Conservation (phyloP, 2,797 vertebrate genomes). For the Spinus pinus region DNA sequence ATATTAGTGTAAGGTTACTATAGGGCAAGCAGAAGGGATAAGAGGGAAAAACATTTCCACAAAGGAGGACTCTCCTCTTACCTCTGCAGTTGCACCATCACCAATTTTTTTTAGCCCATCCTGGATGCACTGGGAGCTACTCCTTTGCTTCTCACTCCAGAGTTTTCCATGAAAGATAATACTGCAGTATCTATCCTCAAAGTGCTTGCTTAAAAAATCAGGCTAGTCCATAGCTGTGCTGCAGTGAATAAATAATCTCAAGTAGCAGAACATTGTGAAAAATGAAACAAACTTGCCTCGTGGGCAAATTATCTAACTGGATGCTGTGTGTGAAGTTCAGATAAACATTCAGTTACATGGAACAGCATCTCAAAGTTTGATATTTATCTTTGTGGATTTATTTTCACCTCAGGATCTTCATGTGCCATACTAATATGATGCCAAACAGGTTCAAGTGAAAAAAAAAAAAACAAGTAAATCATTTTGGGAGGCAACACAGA, state of each 20-base stretch:
- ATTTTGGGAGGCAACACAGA: background rate
- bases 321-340: slow-evolving; percentile 46
- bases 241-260: slow-evolving; percentile 64
- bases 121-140: background rate
- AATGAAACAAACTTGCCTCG: slow-evolving; percentile 31
- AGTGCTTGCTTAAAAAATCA: slow-evolving; percentile 21
- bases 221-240: slow-evolving; percentile 29
- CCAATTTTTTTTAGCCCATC: background rate
- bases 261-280: slow-evolving; percentile 58
- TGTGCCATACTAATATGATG: background rate
- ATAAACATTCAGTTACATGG: slow-evolving; percentile 35
- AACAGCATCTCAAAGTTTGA: slow-evolving; percentile 30
- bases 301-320: slow-evolving; percentile 59
- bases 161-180: slow-evolving; percentile 8
- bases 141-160: background rate
- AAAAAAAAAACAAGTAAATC: background rate
- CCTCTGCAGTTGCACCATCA: slow-evolving; percentile 14
- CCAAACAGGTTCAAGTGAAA: background rate
- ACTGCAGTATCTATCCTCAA: slow-evolving; percentile 3
- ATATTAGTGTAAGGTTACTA: background rate
- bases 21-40: background rate
- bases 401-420: slow-evolving; percentile 57
- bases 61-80: slow-evolving; percentile 40
- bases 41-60: background rate
- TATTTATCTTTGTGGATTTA: slow-evolving; percentile 55